Conservation (phyloP, 2,888 invertebrate species). For the Leptogaster cylindrica region DNA sequence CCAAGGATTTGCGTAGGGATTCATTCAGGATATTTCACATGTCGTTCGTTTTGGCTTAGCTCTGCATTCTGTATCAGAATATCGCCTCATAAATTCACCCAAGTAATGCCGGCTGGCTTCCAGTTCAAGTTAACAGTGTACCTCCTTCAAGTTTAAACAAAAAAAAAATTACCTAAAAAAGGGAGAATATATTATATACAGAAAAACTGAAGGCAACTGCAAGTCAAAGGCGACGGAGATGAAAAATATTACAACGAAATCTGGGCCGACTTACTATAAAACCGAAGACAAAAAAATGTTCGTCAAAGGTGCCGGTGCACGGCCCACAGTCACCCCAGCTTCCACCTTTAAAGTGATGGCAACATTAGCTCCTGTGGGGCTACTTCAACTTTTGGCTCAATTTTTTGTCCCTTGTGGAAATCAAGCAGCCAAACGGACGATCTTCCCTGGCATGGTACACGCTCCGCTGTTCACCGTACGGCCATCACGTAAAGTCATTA, state of each 20-base stretch:
- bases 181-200: no score
- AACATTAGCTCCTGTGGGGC: slow-evolving; percentile 30
- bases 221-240: slow-evolving; percentile 1
- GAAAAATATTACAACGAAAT: slow-evolving; percentile 20
- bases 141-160: no score
- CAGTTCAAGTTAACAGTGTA: slow-evolving; percentile 24
- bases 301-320: slow-evolving; percentile 20
- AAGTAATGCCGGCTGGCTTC: slow-evolving; percentile 39
- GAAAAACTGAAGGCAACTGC: slow-evolving; percentile 10
- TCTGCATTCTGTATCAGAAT: slow-evolving; percentile 33
- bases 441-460: not conserved
- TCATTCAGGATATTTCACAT: slow-evolving; percentile 46
- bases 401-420: slow-evolving; percentile 31
- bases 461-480: slow-evolving; percentile 6
- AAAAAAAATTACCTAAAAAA: slow-evolving; percentile 1
- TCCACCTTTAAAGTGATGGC: slow-evolving; percentile 19
- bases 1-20: slow-evolving; percentile 48
- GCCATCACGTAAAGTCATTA: slow-evolving; percentile 40
- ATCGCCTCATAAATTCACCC: slow-evolving; percentile 43
- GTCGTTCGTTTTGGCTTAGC: slow-evolving; percentile 44
- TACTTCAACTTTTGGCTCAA: slow-evolving; percentile 32
- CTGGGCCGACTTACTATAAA: not conserved
- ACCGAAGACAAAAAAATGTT: not conserved
- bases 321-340: not conserved
- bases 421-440: slow-evolving; percentile 11